These are phyloP conservation scores for Dryobates pubescens DNA, from an alignment of 2,797 vertebrate species.

Conservation along the genomic window DNA sequence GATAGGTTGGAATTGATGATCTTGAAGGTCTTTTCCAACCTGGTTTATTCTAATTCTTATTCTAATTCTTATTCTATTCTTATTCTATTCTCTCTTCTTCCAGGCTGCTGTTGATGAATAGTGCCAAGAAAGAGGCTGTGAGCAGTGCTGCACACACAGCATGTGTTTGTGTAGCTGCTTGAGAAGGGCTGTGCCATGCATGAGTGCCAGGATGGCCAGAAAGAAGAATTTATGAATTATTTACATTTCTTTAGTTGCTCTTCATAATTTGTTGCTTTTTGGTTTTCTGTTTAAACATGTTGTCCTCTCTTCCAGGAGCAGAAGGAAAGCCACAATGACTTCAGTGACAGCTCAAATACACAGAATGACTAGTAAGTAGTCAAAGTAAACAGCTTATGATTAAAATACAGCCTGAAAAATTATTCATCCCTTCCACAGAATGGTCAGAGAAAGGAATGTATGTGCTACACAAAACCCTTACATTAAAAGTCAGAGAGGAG, in stretches of 20 bases:
- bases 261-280: slow-evolving; percentile 28
- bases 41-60: too few relatives aligned
- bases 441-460: not conserved
- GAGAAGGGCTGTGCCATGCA: not conserved
- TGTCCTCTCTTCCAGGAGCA: slow-evolving; percentile 29
- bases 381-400: slow-evolving; percentile 38
- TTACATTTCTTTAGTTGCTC: slow-evolving; percentile 15
- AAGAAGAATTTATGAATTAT: slow-evolving; percentile 37
- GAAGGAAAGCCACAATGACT: slow-evolving; percentile 25
- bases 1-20: too few relatives aligned
- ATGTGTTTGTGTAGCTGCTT: not conserved
- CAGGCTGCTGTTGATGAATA: not conserved
- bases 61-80: too few relatives aligned
- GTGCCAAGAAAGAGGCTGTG: not conserved
- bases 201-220: not conserved
- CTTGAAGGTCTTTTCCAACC: too few relatives aligned
- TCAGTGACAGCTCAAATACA: slow-evolving; percentile 34
- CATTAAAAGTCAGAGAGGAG: not conserved
- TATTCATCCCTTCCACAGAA: slow-evolving; percentile 10
- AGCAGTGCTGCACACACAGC: not conserved
- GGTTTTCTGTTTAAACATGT: slow-evolving; percentile 34
- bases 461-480: not conserved
- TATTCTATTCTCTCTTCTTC: not conserved
- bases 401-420: slow-evolving; percentile 1
- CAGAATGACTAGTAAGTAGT: slow-evolving; percentile 34